Conservation (phyloP, 2,888 invertebrate genomes). For the Meghimatium bilineatum region DNA sequence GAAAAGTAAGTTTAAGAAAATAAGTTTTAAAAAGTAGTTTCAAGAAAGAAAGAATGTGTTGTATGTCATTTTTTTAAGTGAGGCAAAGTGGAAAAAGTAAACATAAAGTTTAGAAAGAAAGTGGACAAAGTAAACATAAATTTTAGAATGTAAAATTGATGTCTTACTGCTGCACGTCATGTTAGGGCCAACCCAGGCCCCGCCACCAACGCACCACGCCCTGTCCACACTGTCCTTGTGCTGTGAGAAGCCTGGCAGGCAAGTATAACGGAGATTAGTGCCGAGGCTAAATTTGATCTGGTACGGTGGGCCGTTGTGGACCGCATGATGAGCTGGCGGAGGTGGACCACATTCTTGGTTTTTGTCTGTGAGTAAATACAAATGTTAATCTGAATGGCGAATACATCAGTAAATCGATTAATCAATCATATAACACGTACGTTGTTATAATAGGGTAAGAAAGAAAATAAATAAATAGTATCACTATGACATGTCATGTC, state of each 20-base stretch:
- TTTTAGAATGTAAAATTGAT: not conserved
- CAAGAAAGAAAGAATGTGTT: too few species aligned
- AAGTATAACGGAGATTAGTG: conserved; percentile 93
- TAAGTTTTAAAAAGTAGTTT: not conserved
- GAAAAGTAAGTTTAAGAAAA: not conserved
- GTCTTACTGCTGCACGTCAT: conserved; percentile 93
- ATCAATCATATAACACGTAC: too few species aligned
- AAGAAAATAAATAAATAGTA: too few species aligned
- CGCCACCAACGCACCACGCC: conserved; percentile 92
- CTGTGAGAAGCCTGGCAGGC: conserved; percentile 88
- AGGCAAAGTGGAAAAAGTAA: too few species aligned
- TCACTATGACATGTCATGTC: too few species aligned
- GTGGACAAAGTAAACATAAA: too few species aligned
- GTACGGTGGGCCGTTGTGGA: conserved; percentile 86
- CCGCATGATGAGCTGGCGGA: conserved; percentile 77
- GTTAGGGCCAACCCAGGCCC: conserved; percentile 98
- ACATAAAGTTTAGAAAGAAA: too few species aligned
- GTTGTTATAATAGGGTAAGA: too few species aligned
- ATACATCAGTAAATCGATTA: too few species aligned
- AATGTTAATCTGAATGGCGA: not conserved
- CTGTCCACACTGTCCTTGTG: conserved; percentile 92
- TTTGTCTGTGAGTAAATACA: conserved; percentile 49
- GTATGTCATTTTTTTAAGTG: too few species aligned
- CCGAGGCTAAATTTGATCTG: conserved; percentile 91
- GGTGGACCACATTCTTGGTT: conserved; percentile 76